Percentiles rank a stretch among this genome's conserved stretches.
Evolutionary conservation across 2,888 invertebrate species (phyloP).

Genomic region (Perizoma affinitatum): DNA sequence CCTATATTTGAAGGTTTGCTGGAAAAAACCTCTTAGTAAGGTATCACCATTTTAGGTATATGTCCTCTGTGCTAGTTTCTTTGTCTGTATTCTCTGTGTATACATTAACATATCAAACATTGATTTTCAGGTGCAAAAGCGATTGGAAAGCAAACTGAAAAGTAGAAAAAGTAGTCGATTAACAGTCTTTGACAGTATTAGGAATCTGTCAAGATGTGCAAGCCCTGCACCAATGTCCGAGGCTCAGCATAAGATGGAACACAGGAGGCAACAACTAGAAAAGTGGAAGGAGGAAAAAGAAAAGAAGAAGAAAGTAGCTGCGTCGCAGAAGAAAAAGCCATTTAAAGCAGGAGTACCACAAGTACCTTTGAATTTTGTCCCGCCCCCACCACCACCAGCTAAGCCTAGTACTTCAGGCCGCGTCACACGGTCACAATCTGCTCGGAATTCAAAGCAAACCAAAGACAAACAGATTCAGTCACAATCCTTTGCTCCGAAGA

Average conservation of each 20-base stretch:
- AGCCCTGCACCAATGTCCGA: conserved; percentile 50
- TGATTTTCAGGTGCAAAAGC: conserved; percentile 57
- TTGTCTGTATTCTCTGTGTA: no score
- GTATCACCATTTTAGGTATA: no score
- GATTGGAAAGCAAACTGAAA: conserved; percentile 58
- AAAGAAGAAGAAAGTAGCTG: conserved; percentile 62
- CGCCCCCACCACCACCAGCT: conserved; percentile 57
- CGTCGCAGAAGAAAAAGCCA: conserved; percentile 67
- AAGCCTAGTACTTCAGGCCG: conserved; percentile 64
- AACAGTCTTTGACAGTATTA: conserved; percentile 60
- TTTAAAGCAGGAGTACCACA: conserved; percentile 64
- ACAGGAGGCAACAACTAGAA: conserved; percentile 63
- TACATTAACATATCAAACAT: not conserved
- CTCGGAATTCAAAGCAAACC: conserved; percentile 39
- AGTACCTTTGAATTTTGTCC: conserved; percentile 56
- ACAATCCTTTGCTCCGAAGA: conserved; percentile 80
- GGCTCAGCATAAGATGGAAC: conserved; percentile 52
- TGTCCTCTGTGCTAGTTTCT: no score
- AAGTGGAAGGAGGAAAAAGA: conserved; percentile 76
- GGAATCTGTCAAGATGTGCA: conserved; percentile 55
- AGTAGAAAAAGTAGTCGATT: conserved; percentile 60
- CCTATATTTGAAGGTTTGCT: no score
- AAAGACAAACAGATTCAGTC: conserved; percentile 22
- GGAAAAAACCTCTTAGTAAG: no score
- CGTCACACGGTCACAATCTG: conserved; percentile 66